Base-by-base conservation (phyloP, 2,888 invertebrate species). In the Dolichomitus sp. region DNA sequence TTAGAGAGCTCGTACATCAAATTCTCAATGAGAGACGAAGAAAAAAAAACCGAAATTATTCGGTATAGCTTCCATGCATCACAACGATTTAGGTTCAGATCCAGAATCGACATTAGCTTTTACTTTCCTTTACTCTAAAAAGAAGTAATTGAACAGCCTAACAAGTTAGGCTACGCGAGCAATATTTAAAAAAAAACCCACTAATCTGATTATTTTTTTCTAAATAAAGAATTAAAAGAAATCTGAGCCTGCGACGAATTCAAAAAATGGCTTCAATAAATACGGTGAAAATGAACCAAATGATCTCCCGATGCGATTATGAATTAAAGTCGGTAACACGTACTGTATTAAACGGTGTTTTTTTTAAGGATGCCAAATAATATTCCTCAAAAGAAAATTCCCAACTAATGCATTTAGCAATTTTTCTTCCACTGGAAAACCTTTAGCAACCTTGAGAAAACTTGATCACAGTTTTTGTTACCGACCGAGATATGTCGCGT, bases 191-290 rank as follows among this genome's bases (percentile, higher is more conserved):
- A 12, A 12, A 11, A 27, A 54, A 11, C 52, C 4, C 12, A 54
- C 27, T 9, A 19, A 59, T 14, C 33, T 33, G 0, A 37, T 37
- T 37, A n/a, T 30, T 12, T 19, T 59, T 59, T 30, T 59, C 9
- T 33, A 3, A 59, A 37, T 19, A 4, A 17, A 11, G 11, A 61
- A 37, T 19, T 12, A 19, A 61, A 37, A 19, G 0, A 52, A 27
- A 11, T 30, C 4, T 14, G 57, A 23, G 27, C 54, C 14, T 27
- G 54, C 27, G 14, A 54, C 3, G 54, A 59, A n/a, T 33, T 14
- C 9, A 6, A 9, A 27, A 30, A 0, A 57, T 30, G 19, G 48
- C 33, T 30, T 30, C 30, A 66, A 82, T 82, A 79, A 79, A 75
- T 79, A 75, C 57, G 48, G 48, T 63, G 23, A 19, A 30, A 59